Evolutionary conservation across 2,888 invertebrate species (phyloP).

Genomic region (Brachylomia viminalis): DNA sequence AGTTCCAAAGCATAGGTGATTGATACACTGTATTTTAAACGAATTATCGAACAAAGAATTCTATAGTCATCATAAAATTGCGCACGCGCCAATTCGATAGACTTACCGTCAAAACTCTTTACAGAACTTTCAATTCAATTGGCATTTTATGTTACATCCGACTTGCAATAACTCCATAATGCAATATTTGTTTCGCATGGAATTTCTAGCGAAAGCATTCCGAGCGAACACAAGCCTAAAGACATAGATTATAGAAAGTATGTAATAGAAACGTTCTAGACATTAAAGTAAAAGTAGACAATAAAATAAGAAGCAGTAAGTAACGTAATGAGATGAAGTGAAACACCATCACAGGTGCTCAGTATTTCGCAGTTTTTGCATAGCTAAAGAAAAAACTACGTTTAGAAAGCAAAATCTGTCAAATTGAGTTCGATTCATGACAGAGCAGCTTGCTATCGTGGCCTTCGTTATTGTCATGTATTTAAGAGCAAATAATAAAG

Average conservation of each 20-base stretch:
- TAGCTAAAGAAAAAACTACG: not conserved
- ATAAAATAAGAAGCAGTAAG: conserved; percentile 43
- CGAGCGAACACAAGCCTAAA: conserved; percentile 55
- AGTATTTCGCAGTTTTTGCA: conserved; percentile 7
- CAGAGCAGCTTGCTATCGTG: not conserved
- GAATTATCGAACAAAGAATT: conserved; percentile 40
- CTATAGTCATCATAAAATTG: conserved; percentile 6
- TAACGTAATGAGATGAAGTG: conserved; percentile 29
- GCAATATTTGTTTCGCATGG: conserved; percentile 38
- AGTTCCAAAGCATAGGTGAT: not conserved
- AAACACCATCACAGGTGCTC: conserved; percentile 17
- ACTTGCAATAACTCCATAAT: conserved; percentile 23
- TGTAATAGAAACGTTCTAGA: conserved; percentile 46
- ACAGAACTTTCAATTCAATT: conserved; percentile 32
- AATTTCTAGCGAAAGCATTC: conserved; percentile 55
- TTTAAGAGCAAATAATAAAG: not conserved
- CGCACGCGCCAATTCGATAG: conserved; percentile 20
- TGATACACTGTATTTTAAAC: conserved; percentile 23
- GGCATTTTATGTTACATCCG: conserved; percentile 36
- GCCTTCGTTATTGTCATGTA: not conserved
- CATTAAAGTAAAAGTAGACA: conserved; percentile 56
- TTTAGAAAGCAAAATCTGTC: conserved; percentile 21
- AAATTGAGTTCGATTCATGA: not conserved
- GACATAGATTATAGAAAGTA: conserved; percentile 62
- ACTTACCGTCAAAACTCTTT: not conserved